A percentile compares a stretch with the other conserved stretches of the same genome.
phyloP scores from a whole-genome alignment of 2,888 invertebrate species.

The Cataglyphis livida region DNA sequence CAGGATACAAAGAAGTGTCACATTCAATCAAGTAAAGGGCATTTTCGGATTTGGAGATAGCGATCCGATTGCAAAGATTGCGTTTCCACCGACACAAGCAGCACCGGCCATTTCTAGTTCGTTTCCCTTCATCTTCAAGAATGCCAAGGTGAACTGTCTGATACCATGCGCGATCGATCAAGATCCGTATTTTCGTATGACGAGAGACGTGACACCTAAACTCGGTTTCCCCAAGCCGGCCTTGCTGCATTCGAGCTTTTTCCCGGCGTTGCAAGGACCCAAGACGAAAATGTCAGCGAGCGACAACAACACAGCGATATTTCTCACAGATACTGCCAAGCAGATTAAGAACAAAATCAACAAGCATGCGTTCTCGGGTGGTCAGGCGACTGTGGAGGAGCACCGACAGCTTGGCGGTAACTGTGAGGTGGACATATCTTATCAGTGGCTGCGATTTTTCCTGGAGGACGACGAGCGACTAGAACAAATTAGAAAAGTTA shows the following conservation, averaged over 20 bases:
- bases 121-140: constrained; percentile 96
- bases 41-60: constrained; percentile 99
- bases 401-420: constrained; percentile 97
- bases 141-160: constrained; percentile 92
- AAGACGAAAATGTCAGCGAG: constrained; percentile 99
- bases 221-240: constrained; percentile 96
- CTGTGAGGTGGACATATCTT: constrained; percentile 98
- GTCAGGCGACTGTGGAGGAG: constrained; percentile 96
- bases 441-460: constrained; percentile 97
- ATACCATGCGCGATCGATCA: constrained; percentile 99
- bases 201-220: constrained; percentile 98
- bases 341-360: constrained; percentile 98
- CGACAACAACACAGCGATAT: constrained; percentile 96
- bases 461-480: constrained; percentile 96
- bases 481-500: constrained; percentile 90
- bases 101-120: constrained; percentile 96
- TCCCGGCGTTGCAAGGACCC: constrained; percentile 98
- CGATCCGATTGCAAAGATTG: constrained; percentile 98
- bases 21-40: constrained; percentile 98
- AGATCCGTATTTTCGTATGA: constrained; percentile 99
- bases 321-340: constrained; percentile 97
- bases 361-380: constrained; percentile 99
- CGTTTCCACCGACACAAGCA: constrained; percentile 98
- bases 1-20: constrained; percentile 96
- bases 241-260: constrained; percentile 94